Conservation (phyloP, 2,113 vertebrate species). For the Syngnathus floridae region DNA sequence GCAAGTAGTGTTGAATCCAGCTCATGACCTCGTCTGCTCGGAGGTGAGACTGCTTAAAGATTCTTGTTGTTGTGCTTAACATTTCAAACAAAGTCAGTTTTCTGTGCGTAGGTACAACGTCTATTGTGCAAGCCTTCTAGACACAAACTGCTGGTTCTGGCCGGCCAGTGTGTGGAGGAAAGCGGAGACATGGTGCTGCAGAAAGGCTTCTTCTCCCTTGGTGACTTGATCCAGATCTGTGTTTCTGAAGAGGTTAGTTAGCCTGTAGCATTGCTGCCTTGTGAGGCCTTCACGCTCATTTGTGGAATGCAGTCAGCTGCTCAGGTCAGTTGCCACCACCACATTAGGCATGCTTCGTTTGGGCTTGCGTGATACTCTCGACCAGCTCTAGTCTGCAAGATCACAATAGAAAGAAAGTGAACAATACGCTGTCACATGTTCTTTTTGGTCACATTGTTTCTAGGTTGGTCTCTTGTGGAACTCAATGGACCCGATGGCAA, state of each 20-base stretch:
- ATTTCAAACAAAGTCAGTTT: background rate
- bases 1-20: slow-evolving; percentile 84
- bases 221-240: slow-evolving; percentile 82
- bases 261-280: background rate
- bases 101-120: slow-evolving; percentile 73
- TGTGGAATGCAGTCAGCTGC: background rate
- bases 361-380: background rate
- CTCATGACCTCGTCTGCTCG: slow-evolving; percentile 76
- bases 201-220: slow-evolving; percentile 76
- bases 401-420: background rate
- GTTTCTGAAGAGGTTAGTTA: slow-evolving; percentile 78
- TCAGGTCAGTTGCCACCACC: background rate
- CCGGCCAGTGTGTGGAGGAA: slow-evolving; percentile 80
- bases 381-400: background rate
- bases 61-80: background rate
- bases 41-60: slow-evolving; percentile 71
- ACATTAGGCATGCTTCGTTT: background rate
- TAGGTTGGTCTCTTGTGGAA: slow-evolving; percentile 78
- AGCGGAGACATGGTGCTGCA: slow-evolving; percentile 84
- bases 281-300: background rate
- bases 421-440: background rate
- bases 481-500: slow-evolving; percentile 45
- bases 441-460: background rate
- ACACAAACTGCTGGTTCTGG: slow-evolving; percentile 86
- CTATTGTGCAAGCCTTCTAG: slow-evolving; percentile 76